phyloP scores from a whole-genome alignment of 2,888 invertebrate species.

The Therioaphis trifolii region DNA sequence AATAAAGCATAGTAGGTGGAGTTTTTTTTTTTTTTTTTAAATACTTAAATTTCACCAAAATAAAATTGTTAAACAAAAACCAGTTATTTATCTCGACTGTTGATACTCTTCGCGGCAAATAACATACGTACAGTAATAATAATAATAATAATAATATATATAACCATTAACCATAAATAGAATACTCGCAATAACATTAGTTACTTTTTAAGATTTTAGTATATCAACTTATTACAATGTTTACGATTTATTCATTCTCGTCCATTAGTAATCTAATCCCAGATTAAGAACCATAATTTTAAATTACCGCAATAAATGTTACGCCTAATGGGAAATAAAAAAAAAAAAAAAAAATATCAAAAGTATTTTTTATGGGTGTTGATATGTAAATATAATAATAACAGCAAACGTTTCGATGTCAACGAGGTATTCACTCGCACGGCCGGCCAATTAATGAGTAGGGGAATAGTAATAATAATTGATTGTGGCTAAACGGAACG shows the following conservation, averaged over 20 bases:
- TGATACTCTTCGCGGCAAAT: too few species aligned
- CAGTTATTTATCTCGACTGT: conserved; percentile 6
- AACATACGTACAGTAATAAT: too few species aligned
- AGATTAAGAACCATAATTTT: conserved; percentile 33
- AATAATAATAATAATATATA: too few species aligned
- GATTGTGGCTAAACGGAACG: conserved; percentile 5
- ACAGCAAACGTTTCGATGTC: conserved; percentile 1
- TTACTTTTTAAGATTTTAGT: conserved; percentile 22
- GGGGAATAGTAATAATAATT: conserved; percentile 32
- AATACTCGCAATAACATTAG: conserved; percentile 30
- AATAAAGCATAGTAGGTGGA: conserved; percentile 23
- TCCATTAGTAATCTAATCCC: conserved; percentile 47
- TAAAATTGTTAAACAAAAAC: conserved; percentile 24
- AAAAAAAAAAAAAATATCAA: conserved; percentile 17
- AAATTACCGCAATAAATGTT: conserved; percentile 40
- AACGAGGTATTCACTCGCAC: background rate
- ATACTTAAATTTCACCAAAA: conserved; percentile 6
- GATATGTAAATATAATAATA: conserved; percentile 41
- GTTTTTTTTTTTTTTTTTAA: too few species aligned
- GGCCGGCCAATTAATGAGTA: too few species aligned
- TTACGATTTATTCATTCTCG: conserved; percentile 40
- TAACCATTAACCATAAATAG: conserved; percentile 22
- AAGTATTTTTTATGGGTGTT: conserved; percentile 22
- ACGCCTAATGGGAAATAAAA: conserved; percentile 45
- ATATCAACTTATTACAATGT: conserved; percentile 41